These are phyloP conservation scores for Apocrypta bakeri DNA, from an alignment of 1,140 invertebrate genomes.

Conservation along the genomic window DNA sequence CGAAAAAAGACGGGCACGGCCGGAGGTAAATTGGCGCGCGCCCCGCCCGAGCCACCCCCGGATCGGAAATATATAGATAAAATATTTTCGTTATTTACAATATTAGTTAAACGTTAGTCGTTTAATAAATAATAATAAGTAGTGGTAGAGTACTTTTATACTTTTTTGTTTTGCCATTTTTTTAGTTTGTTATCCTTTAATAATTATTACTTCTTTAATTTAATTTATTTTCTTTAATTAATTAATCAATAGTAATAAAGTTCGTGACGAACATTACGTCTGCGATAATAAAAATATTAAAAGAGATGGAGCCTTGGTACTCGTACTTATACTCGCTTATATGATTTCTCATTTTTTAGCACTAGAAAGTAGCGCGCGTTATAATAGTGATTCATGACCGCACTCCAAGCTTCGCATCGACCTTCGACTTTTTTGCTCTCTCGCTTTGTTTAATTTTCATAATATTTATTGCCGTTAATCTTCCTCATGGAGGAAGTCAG, in stretches of 20 bases:
- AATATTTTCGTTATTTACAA: constrained; percentile 76
- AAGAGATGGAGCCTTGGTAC: constrained; percentile 69
- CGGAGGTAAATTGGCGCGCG: constrained; percentile 65
- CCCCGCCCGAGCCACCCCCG: constrained; percentile 61
- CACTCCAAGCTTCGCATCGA: constrained; percentile 52
- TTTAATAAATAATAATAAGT: constrained; percentile 73
- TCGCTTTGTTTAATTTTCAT: constrained; percentile 35
- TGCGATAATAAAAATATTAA: constrained; percentile 75
- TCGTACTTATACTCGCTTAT: constrained; percentile 46
- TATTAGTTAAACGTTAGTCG: constrained; percentile 73
- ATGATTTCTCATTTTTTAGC: constrained; percentile 61
- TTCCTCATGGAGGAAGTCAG: constrained; percentile 53
- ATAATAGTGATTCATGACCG: constrained; percentile 45
- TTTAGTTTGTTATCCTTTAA: constrained; percentile 35
- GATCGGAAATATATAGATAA: constrained; percentile 74
- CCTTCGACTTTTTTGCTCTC: constrained; percentile 45
- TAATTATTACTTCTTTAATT: constrained; percentile 45
- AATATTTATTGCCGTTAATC: constrained; percentile 30
- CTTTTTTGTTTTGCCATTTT: constrained; percentile 43
- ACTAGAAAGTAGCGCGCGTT: constrained; percentile 60
- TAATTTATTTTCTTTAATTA: constrained; percentile 17
- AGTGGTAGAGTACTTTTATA: constrained; percentile 67
- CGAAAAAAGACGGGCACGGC: constrained; percentile 55
- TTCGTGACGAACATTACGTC: constrained; percentile 63
- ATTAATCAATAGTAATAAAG: constrained; percentile 51